Conservation (phyloP, 64 coral and sea anemone species). For the Stichodactyla mertensii region DNA sequence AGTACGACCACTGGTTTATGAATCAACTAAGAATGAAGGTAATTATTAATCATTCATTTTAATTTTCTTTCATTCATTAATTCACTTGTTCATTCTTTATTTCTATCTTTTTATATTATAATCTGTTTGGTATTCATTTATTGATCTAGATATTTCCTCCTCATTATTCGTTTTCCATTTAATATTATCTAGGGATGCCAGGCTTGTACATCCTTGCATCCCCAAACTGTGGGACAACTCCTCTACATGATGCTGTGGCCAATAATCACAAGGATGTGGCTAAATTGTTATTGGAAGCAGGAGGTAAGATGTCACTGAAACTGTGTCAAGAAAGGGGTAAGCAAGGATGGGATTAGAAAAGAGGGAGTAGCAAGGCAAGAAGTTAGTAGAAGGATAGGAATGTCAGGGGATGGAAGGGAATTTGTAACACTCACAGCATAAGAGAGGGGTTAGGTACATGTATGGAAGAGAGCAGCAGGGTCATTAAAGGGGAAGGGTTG, state of each 20-base stretch:
- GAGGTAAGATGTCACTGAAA: slow-evolving; percentile 49
- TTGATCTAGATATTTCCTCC: neutral
- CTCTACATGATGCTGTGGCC: slow-evolving; percentile 76
- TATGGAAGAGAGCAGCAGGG: too few species aligned
- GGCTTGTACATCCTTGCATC: slow-evolving; percentile 53
- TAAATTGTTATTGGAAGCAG: slow-evolving; percentile 64
- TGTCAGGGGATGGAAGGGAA: too few species aligned
- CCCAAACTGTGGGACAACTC: slow-evolving; percentile 67
- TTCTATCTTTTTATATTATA: neutral
- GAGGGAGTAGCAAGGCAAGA: too few species aligned
- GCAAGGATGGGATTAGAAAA: too few species aligned
- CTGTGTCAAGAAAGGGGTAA: neutral
- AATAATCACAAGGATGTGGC: slow-evolving; percentile 80
- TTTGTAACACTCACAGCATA: too few species aligned
- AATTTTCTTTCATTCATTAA: too few species aligned
- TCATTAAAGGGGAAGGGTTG: too few species aligned
- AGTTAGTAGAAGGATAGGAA: too few species aligned
- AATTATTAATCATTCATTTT: neutral
- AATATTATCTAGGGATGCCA: slow-evolving; percentile 4
- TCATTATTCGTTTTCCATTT: neutral
- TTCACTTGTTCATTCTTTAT: too few species aligned
- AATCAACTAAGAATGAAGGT: slow-evolving; percentile 13
- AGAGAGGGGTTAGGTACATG: too few species aligned
- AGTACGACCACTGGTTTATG: slow-evolving; percentile 37
- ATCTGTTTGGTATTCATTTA: neutral